These are phyloP conservation scores for Phymastichus coffea DNA, from an alignment of 1,140 invertebrate genomes.

Conservation along the genomic window DNA sequence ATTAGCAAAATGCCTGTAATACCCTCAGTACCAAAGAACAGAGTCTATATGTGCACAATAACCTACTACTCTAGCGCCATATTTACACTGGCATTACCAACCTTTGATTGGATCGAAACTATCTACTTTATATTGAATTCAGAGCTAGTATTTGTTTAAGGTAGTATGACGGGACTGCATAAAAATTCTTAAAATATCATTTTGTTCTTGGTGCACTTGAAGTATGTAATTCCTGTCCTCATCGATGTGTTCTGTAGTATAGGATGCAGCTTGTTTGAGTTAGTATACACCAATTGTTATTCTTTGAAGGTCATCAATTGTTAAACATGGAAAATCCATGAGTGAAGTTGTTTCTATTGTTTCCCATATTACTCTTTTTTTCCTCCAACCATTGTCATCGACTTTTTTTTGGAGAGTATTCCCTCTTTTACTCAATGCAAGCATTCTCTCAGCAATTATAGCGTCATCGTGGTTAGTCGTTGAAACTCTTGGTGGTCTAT, in stretches of 20 bases:
- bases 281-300: neutral
- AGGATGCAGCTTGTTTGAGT: neutral
- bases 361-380: neutral
- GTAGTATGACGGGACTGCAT: constrained; percentile 1
- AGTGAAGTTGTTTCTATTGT: neutral
- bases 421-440: neutral
- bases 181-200: neutral
- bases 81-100: neutral
- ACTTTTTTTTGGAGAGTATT: neutral
- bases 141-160: neutral
- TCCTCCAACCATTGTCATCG: neutral
- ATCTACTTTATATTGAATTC: neutral
- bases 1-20: neutral
- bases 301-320: neutral
- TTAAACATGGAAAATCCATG: neutral
- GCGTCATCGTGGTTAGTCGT: neutral
- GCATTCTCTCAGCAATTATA: neutral
- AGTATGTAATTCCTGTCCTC: neutral
- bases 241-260: neutral
- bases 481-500: neutral
- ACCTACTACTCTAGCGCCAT: neutral
- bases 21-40: neutral
- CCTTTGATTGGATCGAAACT: too few relatives aligned
- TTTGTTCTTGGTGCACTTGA: neutral
- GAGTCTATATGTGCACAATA: neutral